Base-by-base conservation (phyloP, 2,888 invertebrate genomes). In the Pterobdella sp. region DNA sequence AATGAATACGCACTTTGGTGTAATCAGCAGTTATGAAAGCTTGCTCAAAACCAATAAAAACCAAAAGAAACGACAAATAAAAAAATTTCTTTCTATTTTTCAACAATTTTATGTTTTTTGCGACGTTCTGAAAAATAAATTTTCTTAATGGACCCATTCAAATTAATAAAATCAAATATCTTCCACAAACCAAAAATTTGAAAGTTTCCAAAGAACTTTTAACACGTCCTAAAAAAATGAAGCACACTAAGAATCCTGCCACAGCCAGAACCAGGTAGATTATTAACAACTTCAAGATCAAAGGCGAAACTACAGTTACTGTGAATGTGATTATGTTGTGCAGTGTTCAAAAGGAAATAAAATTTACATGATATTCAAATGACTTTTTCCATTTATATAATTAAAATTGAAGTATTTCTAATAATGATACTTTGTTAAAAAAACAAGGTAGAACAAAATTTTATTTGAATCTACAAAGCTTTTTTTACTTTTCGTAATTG, bases 11-110 rank as follows among this genome's bases (percentile, higher is more conserved):
- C 75, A 82, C 83, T 80, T 80, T 81, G 72, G 80, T 83, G 74
- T 81, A 83, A 75, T 83, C 83, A 1, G 82, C 78, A 75, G 80
- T 82, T 37, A 82, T 79, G 74, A 83, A 83, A 0, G 81, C 83
- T 77, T 83, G 83, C 73, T 83, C 82, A 34, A 83, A 79, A 7
- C 83, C 83, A 75, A 80, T 82, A 76, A 83, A 83, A 64, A 82
- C 77, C 29, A 83, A 76, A 26, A 83, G 76, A 1, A 82, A 82
- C 18, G 81, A 79, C 14, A 83, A 79, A 14, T 82, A 78, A 22
- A 81, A 79, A 74, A 81, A 82, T 63, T 37, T 70, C 70, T 70
- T 64, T 56, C 64, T 72, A 22, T 63, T 34, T 72, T 22, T 72
- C 37, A 64, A n/a, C 36, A 63, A 22, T 37, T 72, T 36, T 31